Conservation (phyloP, 2,113 vertebrate genomes). For the Podiceps cristatus region DNA sequence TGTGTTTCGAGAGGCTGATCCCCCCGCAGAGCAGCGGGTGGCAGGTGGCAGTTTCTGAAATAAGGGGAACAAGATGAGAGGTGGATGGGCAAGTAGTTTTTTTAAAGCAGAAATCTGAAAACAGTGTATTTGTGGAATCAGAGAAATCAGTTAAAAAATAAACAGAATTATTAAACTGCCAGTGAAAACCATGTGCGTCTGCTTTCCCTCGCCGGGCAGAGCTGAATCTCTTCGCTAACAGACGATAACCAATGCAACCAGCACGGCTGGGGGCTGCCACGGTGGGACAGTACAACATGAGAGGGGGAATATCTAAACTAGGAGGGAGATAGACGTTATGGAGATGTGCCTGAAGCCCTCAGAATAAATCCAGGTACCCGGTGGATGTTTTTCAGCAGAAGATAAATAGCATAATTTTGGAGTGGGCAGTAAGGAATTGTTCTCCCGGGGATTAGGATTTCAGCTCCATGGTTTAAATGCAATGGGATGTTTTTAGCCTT, state of each 20-base stretch:
- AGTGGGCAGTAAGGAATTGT: too few species aligned
- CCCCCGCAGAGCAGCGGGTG: rapidly evolving
- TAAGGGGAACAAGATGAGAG: neutral
- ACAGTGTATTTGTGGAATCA: rapidly evolving
- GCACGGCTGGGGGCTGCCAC: neutral
- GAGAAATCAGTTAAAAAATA: neutral
- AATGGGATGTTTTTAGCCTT: neutral
- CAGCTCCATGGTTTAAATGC: neutral
- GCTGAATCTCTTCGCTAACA: rapidly evolving
- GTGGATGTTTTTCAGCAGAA: neutral
- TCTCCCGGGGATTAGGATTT: neutral
- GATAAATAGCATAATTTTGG: neutral
- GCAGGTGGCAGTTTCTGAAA: neutral
- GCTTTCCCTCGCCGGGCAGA: neutral
- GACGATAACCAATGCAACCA: neutral
- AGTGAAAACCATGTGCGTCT: rapidly evolving
- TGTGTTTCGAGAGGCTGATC: neutral
- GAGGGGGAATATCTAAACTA: neutral
- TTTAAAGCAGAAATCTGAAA: neutral
- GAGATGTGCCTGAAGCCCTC: neutral
- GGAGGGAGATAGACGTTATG: neutral
- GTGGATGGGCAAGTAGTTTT: neutral
- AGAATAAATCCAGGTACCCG: neutral
- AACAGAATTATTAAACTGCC: neutral
- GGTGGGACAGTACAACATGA: rapidly evolving